Evolutionary conservation across 2,888 invertebrate genomes (phyloP), one percentile per base, ranked within the genome.

Genomic region (Eupeodes luniger): DNA sequence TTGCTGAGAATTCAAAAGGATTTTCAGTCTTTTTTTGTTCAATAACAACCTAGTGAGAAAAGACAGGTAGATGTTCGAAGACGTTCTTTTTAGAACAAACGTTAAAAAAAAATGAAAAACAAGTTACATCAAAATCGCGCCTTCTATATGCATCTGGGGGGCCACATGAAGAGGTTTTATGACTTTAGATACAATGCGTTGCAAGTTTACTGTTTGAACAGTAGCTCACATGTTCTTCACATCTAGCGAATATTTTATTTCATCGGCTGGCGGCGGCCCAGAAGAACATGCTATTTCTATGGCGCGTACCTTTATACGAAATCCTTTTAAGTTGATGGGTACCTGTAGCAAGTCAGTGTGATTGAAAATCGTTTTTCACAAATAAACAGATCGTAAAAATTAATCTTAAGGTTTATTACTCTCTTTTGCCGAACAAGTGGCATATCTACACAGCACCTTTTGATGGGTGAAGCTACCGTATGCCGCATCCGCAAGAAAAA

Each of bases 341-440:
- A 40, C 40, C 36, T 77, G 44, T 36, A 85, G 70, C 64, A 51
- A 75, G 70, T 70, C 51, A 70, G 57, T 57, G 69, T 61, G 66
- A 47, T 75, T 64, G 59, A 70, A 77, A 83, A 76, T 61, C 76
- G 34, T 74, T 87, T 81, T 84, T 83, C 87, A 84, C 87, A 81
- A 81, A 87, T 87, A 87, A 87, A 87, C 87, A 87, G 84, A 84
- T 87, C 77, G 74, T 87, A 87, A 87, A 49, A 87, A 76, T 11
- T 19, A 66, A 64, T 75, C 81, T 74, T 57, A 57, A 49, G 53
- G 62, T 83, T 83, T 87, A 87, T 83, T 80, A 66, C 76, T 67
- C 51, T 76, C 64, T 74, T 77, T 81, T 81, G 53, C 77, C 47
- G 72, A 72, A 69, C 19, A 55, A 70, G 19, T 40, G 36, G 12